A percentile compares a stretch with the other conserved stretches of the same genome.
These are phyloP conservation scores for Periophthalmus modestus DNA, from an alignment of 2,113 vertebrate genomes.

Conservation along the genomic window DNA sequence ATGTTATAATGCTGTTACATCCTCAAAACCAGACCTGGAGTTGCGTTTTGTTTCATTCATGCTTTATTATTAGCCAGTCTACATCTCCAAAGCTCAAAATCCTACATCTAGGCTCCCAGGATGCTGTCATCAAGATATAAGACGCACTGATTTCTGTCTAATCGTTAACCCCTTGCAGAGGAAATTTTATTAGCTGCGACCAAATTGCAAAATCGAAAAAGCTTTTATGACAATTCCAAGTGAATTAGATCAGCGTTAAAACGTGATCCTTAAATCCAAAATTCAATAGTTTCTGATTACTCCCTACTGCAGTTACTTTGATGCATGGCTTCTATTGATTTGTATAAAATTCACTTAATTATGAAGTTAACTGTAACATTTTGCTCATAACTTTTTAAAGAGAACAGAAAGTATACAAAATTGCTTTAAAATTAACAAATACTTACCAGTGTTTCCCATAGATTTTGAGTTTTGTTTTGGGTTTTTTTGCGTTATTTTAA, in stretches of 20 bases:
- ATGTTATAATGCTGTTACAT: too few relatives aligned
- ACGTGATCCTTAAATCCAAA: slow-evolving; percentile 19
- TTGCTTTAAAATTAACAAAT: too few relatives aligned
- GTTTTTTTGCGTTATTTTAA: too few relatives aligned
- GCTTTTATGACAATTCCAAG: slow-evolving; percentile 18
- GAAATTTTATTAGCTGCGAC: slow-evolving; percentile 13
- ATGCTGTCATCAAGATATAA: too few relatives aligned
- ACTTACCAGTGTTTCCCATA: too few relatives aligned
- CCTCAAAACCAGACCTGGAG: too few relatives aligned
- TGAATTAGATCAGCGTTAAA: slow-evolving; percentile 34
- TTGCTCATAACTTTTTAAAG: not conserved
- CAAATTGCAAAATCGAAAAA: slow-evolving; percentile 9
- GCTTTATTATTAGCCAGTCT: too few relatives aligned
- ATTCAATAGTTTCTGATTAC: not conserved
- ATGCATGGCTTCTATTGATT: not conserved
- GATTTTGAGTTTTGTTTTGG: too few relatives aligned
- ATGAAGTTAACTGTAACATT: not conserved
- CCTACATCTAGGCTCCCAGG: too few relatives aligned
- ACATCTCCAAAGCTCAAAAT: too few relatives aligned
- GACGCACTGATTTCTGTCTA: not conserved
- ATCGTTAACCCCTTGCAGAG: not conserved
- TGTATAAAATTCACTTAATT: not conserved
- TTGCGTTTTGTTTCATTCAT: too few relatives aligned
- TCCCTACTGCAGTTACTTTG: not conserved
- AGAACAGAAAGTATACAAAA: too few relatives aligned